Conservation (phyloP, 2,888 invertebrate species). For the Lagria hirta region DNA sequence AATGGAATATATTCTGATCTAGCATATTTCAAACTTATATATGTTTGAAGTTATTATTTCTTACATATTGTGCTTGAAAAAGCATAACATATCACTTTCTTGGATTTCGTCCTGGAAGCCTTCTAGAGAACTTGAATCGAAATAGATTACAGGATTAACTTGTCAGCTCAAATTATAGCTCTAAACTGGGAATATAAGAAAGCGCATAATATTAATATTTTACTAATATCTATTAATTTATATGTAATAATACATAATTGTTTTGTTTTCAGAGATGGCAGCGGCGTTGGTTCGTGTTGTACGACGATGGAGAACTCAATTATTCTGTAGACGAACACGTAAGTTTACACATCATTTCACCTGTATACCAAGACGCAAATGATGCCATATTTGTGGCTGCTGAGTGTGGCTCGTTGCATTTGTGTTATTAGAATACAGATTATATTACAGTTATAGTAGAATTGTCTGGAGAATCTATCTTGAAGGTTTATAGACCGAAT, state of each 20-base stretch:
- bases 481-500: slow-evolving; percentile 9
- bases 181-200: too few species aligned
- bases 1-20: too few species aligned
- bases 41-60: too few species aligned
- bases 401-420: slow-evolving; percentile 20
- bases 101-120: too few species aligned
- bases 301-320: slow-evolving; percentile 96
- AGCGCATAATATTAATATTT: too few species aligned
- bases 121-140: too few species aligned
- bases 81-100: too few species aligned
- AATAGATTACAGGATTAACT: too few species aligned
- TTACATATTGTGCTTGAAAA: too few species aligned
- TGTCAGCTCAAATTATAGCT: too few species aligned
- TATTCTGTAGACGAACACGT: slow-evolving; percentile 98
- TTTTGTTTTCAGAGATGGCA: slow-evolving; percentile 92
- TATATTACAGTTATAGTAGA: slow-evolving; percentile 16
- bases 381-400: slow-evolving; percentile 15
- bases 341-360: slow-evolving; percentile 62
- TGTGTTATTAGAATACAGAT: slow-evolving; percentile 18
- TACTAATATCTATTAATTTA: too few species aligned
- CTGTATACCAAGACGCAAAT: slow-evolving; percentile 2
- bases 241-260: slow-evolving; percentile 10
- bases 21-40: too few species aligned
- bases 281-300: slow-evolving; percentile 95
- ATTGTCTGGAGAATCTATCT: slow-evolving; percentile 8